A percentile compares a stretch with the other conserved stretches of the same genome.
Conservation (phyloP, 2,888 invertebrate species). For the Chloroclysta siterata region DNA sequence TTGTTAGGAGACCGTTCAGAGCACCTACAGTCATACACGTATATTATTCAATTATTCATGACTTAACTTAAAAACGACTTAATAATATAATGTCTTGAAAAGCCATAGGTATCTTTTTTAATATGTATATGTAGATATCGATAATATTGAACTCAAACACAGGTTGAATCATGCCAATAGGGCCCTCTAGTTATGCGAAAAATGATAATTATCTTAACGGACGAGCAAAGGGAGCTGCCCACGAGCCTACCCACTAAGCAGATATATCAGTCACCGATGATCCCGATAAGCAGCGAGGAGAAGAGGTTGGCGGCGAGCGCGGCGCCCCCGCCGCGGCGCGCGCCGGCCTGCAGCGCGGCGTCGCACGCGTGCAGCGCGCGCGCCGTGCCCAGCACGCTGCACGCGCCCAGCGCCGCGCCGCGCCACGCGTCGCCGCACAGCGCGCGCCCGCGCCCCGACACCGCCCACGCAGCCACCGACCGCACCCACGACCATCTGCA, state of each 20-base stretch:
- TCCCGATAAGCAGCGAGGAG: constrained; percentile 75
- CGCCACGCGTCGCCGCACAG: constrained; percentile 74
- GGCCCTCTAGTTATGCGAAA: too few species aligned
- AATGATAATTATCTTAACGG: too few species aligned
- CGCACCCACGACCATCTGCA: constrained; percentile 76
- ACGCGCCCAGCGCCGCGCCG: constrained; percentile 71
- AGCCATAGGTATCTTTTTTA: too few species aligned
- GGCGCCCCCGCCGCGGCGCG: constrained; percentile 66
- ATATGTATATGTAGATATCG: too few species aligned
- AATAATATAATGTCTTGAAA: too few species aligned
- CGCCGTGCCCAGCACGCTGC: constrained; percentile 75
- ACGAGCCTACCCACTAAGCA: too few species aligned
- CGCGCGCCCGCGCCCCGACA: constrained; percentile 73
- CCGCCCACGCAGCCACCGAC: constrained; percentile 71
- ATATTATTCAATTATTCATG: background rate
- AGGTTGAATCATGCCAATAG: too few species aligned
- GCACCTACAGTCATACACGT: constrained; percentile 53
- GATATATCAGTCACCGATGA: constrained; percentile 59
- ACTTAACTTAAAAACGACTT: too few species aligned
- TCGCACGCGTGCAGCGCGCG: constrained; percentile 80
- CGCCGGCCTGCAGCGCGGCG: constrained; percentile 75
- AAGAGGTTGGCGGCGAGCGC: constrained; percentile 77
- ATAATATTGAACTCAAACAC: too few species aligned
- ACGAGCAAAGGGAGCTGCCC: too few species aligned
- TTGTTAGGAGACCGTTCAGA: constrained; percentile 76